Percentiles rank a stretch among this genome's conserved stretches.
Evolutionary conservation across 2,797 vertebrate genomes (phyloP).

Genomic region (Thunnus albacares): DNA sequence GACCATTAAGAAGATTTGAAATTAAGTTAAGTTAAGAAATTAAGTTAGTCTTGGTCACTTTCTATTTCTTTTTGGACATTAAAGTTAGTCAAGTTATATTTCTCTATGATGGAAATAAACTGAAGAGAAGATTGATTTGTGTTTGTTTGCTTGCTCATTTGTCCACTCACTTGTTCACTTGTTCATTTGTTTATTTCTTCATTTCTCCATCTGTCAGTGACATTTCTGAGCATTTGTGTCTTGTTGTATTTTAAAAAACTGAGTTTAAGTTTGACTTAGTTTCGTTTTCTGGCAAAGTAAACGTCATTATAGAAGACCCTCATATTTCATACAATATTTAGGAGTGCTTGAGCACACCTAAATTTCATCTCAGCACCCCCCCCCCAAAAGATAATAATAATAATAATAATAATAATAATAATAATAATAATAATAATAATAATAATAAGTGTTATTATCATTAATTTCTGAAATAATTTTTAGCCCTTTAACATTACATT

Average conservation of each 20-base stretch:
- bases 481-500: too few species aligned
- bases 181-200: not conserved
- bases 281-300: not conserved
- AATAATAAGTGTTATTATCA: too few species aligned
- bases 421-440: too few species aligned
- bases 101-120: not conserved
- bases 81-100: conserved; percentile 10
- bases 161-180: not conserved
- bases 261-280: not conserved
- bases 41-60: conserved; percentile 19
- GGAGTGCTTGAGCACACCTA: too few species aligned
- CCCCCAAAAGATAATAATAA: too few species aligned
- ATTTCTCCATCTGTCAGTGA: not conserved
- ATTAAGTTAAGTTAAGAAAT: not conserved
- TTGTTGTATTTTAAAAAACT: not conserved
- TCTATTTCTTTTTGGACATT: conserved; percentile 15
- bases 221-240: not conserved
- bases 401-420: too few species aligned
- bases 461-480: too few species aligned
- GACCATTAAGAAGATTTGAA: conserved; percentile 39
- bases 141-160: not conserved
- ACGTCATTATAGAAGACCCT: not conserved
- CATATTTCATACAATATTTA: not conserved
- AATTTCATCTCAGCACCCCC: too few species aligned
- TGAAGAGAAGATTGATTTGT: conserved; percentile 1